A percentile compares a stretch with the other conserved stretches of the same genome.
phyloP scores from a whole-genome alignment of 1,140 invertebrate genomes.

The Neodiprion fabricii region DNA sequence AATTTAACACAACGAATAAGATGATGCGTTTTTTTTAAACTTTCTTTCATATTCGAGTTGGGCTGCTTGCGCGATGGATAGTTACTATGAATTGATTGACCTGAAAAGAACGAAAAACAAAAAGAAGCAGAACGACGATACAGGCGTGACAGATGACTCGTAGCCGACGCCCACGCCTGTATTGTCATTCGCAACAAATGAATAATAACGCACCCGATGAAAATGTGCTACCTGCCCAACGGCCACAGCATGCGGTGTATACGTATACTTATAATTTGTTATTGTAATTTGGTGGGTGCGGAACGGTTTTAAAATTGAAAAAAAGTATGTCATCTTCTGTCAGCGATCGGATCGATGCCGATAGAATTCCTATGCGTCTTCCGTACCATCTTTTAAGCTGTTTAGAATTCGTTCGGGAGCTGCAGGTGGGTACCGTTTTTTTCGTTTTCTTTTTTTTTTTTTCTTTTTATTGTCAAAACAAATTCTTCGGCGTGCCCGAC shows the following conservation, averaged over 20 bases:
- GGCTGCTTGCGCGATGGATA: constrained; percentile 2
- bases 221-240: background rate
- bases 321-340: constrained; percentile 34
- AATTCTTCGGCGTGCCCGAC: too few relatives aligned
- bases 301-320: constrained; percentile 17
- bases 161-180: constrained; percentile 37
- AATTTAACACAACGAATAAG: too few relatives aligned
- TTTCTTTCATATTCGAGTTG: too few relatives aligned
- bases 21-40: too few relatives aligned
- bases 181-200: constrained; percentile 37
- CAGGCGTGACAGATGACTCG: constrained; percentile 4
- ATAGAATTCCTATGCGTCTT: constrained; percentile 30
- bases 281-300: constrained; percentile 49
- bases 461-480: too few relatives aligned
- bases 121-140: background rate
- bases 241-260: constrained; percentile 13
- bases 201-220: constrained; percentile 2
- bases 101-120: constrained; percentile 42
- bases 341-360: constrained; percentile 21
- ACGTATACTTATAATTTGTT: constrained; percentile 35
- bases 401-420: background rate
- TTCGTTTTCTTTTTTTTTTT: too few relatives aligned
- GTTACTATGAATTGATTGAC: constrained; percentile 46
- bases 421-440: too few relatives aligned
- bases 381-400: constrained; percentile 12